phyloP scores from a whole-genome alignment of 2,113 vertebrate genomes.

The Antidorcas marsupialis region DNA sequence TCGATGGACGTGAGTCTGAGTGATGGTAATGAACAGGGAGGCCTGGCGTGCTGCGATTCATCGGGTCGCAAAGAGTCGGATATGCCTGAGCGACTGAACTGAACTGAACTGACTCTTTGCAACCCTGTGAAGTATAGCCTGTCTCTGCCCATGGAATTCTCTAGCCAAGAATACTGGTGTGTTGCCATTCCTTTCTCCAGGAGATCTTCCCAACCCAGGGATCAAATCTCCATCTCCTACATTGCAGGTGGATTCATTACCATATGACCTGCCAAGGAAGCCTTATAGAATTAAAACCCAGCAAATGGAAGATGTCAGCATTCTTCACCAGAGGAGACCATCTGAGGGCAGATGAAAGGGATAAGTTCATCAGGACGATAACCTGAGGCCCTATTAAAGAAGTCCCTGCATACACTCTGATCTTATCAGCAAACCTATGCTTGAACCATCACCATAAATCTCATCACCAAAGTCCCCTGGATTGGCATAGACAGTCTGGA shows the following conservation, averaged over 20 bases:
- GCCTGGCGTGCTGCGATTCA: no score
- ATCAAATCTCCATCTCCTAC: background rate
- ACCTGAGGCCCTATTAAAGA: background rate
- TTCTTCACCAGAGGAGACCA: background rate
- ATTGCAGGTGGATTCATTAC: background rate
- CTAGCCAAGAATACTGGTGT: background rate
- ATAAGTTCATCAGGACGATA: background rate
- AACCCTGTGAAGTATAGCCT: fast-evolving
- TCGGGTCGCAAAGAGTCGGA: background rate
- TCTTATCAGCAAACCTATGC: background rate
- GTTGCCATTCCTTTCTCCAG: background rate
- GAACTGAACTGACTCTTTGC: background rate
- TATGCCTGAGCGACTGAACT: background rate
- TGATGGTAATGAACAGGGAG: no score
- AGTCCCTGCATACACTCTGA: background rate
- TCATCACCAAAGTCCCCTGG: background rate
- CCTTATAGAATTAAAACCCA: background rate
- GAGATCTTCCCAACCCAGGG: background rate
- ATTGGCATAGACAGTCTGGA: no score
- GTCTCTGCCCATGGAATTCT: background rate
- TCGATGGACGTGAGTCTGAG: no score
- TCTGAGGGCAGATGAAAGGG: background rate
- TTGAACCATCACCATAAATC: background rate
- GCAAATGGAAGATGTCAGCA: background rate
- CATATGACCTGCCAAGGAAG: background rate